These are phyloP conservation scores for Noctua janthe DNA, from an alignment of 2,888 invertebrate species.

Conservation along the genomic window DNA sequence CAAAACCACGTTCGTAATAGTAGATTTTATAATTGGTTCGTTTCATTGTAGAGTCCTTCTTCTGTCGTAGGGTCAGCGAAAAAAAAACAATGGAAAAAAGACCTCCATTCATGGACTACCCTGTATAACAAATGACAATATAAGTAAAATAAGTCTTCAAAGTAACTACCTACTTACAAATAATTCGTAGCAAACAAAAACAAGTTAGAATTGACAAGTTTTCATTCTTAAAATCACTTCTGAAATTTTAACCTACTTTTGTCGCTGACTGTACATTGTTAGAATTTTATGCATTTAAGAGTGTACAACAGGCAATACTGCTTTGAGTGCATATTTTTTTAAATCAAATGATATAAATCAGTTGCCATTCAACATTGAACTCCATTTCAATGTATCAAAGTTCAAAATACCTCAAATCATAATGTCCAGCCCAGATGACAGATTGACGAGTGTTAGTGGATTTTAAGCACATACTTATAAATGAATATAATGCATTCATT, in stretches of 20 bases:
- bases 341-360: conserved; percentile 18
- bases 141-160: not conserved
- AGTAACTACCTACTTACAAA: not conserved
- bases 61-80: not conserved
- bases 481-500: conserved; percentile 57
- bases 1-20: not conserved
- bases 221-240: conserved; percentile 9
- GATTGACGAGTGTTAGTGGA: conserved; percentile 59
- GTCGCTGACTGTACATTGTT: conserved; percentile 6
- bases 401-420: conserved; percentile 35
- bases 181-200: conserved; percentile 10
- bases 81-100: not conserved
- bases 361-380: conserved; percentile 16
- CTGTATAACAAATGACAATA: not conserved
- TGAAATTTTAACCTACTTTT: conserved; percentile 16
- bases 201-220: not conserved
- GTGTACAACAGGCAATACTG: not conserved
- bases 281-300: not conserved
- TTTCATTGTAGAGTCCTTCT: not conserved
- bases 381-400: conserved; percentile 13
- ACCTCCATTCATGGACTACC: not conserved
- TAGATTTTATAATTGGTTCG: not conserved
- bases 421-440: conserved; percentile 51
- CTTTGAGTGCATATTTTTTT: conserved; percentile 26
- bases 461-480: conserved; percentile 56